Evolutionary conservation across 2,797 vertebrate species (phyloP), one percentile per base, ranked within the genome.

Genomic region (Strix occidentalis): DNA sequence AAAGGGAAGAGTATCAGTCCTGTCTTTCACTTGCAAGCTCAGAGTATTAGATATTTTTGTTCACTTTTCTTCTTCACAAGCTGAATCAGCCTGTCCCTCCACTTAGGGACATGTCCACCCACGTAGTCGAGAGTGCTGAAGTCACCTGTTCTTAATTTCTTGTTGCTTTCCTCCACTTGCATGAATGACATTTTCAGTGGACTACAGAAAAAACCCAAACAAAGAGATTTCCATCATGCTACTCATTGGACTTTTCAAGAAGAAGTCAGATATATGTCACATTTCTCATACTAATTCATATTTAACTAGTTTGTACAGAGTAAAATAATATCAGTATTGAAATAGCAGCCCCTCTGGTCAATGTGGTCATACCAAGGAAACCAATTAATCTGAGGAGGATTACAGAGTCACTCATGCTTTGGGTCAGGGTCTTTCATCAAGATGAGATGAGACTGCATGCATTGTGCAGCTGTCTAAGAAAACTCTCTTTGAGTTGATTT

Each of bases 101-200:
- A 53, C 37, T 41, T 39, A 50, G 29, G 41, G 50, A 18, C 37
- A 63, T 4, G 45, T 26, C 20, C 11, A 29, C 2, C 57, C 8
- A 9, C 11, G 8, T 11, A 60, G 23, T 8, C 1, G 1, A 78
- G 15, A 0, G 0, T 66, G 60, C 9, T 75, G 35, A 56, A 86
- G 28, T 64, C 19, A 25, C 20, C 7, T 65, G 21, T 63, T 81
- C 46, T 26, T 19, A 48, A 16, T 35, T 29, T 33, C 19, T 79
- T 82, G 8, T 28, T 81, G 16, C 6, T 79, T 81, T 69, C 7
- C 11, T 71, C 7, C 5, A 7, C 11, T 64, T 68, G 9, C 28
- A n/a, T 10, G 4, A 48, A 13, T 24, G 15, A 11, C 3, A 17
- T 85, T 76, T 79, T 69, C 21, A 72, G 9, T 43, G 39, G 16